Percentiles rank a stretch among this genome's conserved stretches.
phyloP scores from a whole-genome alignment of 1,140 invertebrate genomes.

The Andrena cerasifolii region DNA sequence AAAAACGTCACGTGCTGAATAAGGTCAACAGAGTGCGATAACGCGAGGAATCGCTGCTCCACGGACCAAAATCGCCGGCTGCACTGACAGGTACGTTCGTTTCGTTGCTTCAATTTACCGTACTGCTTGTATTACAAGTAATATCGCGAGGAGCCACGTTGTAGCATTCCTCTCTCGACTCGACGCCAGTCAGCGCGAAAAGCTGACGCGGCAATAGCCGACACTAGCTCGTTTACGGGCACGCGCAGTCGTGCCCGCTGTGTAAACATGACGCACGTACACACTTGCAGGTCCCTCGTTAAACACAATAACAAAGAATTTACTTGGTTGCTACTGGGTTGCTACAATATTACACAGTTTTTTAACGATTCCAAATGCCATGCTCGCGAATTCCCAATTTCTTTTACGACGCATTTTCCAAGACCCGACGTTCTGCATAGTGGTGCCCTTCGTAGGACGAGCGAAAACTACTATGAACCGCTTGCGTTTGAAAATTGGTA shows the following conservation, averaged over 20 bases:
- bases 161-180: not conserved
- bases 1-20: constrained; percentile 51
- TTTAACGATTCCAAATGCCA: no score
- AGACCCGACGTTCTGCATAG: not conserved
- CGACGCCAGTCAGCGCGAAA: constrained; percentile 38
- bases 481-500: not conserved
- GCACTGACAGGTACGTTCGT: constrained; percentile 39
- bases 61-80: not conserved
- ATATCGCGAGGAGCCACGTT: not conserved
- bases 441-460: constrained; percentile 11
- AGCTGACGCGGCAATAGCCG: constrained; percentile 44
- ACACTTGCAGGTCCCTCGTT: not conserved
- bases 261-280: no score
- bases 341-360: no score
- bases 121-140: constrained; percentile 4
- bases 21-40: constrained; percentile 54
- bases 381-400: no score
- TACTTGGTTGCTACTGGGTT: not conserved
- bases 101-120: not conserved
- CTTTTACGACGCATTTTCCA: not conserved
- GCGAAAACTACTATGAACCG: not conserved
- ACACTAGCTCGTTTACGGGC: not conserved
- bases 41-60: constrained; percentile 5
- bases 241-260: not conserved
- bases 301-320: not conserved